These are phyloP conservation scores for Rhadina sibilatrix DNA, from an alignment of 2,113 vertebrate genomes.

Conservation along the genomic window DNA sequence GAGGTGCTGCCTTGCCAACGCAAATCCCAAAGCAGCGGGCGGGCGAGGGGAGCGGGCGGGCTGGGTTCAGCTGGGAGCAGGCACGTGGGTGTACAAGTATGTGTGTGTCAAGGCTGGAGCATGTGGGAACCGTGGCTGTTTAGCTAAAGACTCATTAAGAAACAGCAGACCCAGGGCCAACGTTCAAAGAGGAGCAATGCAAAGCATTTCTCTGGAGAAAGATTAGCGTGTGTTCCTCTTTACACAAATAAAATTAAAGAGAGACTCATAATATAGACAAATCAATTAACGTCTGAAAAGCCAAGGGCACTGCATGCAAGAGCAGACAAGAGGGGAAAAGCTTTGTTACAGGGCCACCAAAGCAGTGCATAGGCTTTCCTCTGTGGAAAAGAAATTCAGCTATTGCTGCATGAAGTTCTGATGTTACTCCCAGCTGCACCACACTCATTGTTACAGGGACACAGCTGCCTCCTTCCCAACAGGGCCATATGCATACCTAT, in stretches of 20 bases:
- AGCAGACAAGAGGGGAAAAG: neutral
- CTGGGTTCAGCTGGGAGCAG: neutral
- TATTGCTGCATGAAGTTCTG: neutral
- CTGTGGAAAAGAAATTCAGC: neutral
- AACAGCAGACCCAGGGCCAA: neutral
- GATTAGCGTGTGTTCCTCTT: neutral
- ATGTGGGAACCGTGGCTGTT: neutral
- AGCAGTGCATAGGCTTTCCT: neutral
- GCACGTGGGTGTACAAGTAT: neutral
- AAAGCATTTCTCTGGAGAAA: slow-evolving; percentile 43
- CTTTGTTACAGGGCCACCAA: neutral
- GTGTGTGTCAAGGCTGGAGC: slow-evolving; percentile 23
- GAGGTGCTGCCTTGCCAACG: neutral
- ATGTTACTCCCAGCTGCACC: neutral
- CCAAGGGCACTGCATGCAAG: slow-evolving; percentile 1
- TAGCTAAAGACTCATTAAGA: slow-evolving; percentile 25
- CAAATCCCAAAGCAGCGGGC: neutral
- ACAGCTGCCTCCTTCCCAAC: neutral
- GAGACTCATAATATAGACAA: slow-evolving; percentile 23
- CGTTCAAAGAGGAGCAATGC: neutral
- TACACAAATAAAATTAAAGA: slow-evolving; percentile 51
- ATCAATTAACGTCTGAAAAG: slow-evolving; percentile 55
- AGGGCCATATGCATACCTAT: neutral
- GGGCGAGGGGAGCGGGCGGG: accelerated
- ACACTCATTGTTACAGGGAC: accelerated